Evolutionary conservation across 2,113 vertebrate genomes (phyloP).

Genomic region (Calyptomena viridis): DNA sequence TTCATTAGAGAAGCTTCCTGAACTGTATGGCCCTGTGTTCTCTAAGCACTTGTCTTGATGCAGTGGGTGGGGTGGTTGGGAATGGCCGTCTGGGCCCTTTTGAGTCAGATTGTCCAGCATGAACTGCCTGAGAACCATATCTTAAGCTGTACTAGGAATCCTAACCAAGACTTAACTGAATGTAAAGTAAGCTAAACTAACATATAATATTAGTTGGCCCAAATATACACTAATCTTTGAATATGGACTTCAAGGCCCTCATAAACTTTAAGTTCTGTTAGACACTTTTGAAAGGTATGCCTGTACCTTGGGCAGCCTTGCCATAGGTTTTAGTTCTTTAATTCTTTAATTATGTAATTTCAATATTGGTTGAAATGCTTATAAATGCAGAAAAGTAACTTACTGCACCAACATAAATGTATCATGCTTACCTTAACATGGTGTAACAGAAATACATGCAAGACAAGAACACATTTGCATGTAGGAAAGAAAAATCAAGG

Average conservation of each 20-base stretch:
- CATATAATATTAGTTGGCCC: not conserved
- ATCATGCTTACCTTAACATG: not conserved
- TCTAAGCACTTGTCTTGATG: not conserved
- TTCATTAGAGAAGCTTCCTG: not conserved
- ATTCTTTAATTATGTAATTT: not conserved
- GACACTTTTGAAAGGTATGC: not conserved
- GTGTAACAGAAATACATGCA: not conserved
- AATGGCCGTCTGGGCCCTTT: not conserved
- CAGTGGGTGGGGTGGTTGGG: not conserved
- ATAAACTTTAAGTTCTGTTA: not conserved
- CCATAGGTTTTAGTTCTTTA: not conserved
- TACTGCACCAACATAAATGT: not conserved
- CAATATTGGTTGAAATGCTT: not conserved
- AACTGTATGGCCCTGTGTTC: not conserved
- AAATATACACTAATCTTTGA: not conserved
- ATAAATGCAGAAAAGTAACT: not conserved
- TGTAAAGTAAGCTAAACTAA: not conserved
- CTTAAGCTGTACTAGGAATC: not conserved
- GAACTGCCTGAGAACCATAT: not conserved
- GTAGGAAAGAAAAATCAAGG: not conserved
- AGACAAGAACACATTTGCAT: not conserved
- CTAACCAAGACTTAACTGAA: not conserved
- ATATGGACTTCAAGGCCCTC: not conserved
- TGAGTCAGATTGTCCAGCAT: not conserved
- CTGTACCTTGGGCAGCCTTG: not conserved